Percentiles rank a stretch among this genome's conserved stretches.
Evolutionary conservation across 2,888 invertebrate species (phyloP).

Genomic region (Aspidiotus rigidus): DNA sequence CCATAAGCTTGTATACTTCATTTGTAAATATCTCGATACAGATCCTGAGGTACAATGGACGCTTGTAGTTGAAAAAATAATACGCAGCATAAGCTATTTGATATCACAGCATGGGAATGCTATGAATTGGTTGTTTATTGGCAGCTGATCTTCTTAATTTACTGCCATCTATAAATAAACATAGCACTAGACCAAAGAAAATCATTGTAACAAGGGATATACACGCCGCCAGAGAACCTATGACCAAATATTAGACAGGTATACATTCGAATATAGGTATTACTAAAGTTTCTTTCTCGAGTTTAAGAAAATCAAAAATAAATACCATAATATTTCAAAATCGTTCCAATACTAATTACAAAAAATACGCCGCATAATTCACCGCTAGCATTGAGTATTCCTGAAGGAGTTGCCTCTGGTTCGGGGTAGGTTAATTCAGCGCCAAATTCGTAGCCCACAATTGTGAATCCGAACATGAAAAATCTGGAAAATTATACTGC

Average conservation of each 20-base stretch:
- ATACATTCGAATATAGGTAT: not conserved
- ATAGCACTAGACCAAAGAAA: conserved; percentile 18
- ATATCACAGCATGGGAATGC: not conserved
- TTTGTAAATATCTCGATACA: too few relatives aligned
- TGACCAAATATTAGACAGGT: not conserved
- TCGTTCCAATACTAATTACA: conserved; percentile 35
- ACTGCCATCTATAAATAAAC: conserved; percentile 29
- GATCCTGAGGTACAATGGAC: too few relatives aligned
- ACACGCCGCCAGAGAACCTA: conserved; percentile 22
- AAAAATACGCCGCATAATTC: conserved; percentile 40
- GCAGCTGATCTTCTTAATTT: conserved; percentile 22
- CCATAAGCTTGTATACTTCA: too few relatives aligned
- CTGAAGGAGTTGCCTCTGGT: conserved; percentile 41
- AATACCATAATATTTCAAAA: conserved; percentile 51
- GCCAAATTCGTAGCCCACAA: conserved; percentile 41
- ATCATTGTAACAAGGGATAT: conserved; percentile 22
- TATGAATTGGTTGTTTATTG: conserved; percentile 9
- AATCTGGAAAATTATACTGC: conserved; percentile 26
- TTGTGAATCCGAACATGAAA: conserved; percentile 40
- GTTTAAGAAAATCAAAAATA: too few relatives aligned
- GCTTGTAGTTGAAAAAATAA: too few relatives aligned
- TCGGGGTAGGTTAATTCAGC: conserved; percentile 41
- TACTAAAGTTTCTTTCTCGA: not conserved
- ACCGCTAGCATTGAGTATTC: conserved; percentile 39
- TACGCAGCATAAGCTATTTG: too few relatives aligned